Base-by-base conservation (phyloP, 1,140 invertebrate species). In the Ctenoplectra terminalis region DNA sequence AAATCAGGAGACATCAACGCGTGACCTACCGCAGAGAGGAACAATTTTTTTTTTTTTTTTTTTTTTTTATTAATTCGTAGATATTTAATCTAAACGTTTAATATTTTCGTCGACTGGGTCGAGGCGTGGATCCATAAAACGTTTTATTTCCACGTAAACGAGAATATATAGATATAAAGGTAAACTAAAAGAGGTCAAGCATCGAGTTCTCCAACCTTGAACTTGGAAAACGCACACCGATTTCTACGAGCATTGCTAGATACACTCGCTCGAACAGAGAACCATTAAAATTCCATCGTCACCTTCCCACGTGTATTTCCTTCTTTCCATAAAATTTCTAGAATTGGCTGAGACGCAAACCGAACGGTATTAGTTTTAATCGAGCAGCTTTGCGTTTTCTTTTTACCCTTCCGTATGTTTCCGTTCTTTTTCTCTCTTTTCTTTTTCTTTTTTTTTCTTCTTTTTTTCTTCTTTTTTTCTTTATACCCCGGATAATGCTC, bases 351-450 rank as follows among this genome's bases (percentile, higher is more conserved):
- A 29, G 13, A 72, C 17, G 34, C 34, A 13, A 72, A 29, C 37
- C 7, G n/a, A 26, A 40, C 34, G n/a, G n/a, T n/a, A n/a, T n/a
- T n/a, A 77, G 79, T 82, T 78, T 86, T 82, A 82, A 86, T 86
- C 78, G 69, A 85, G 67, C 67, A 71, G 52, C 56, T 81, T 43
- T 46, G 37, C 69, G 50, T 67, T 82, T 82, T 37, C 73, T 67
- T 46, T 13, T 17, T 64, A 37, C 34, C 29, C 63, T 66, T 20
- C 26, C 15, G 34, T 34, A 20, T 20, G 63, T 46, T 66, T 66
- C 56, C 11, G 3, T 29, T 26, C 34, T 5, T 11, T 20, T 7
- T 20, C 52, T 20, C n/a, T 31, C 52, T 29, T 7, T 23, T 29
- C 31, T 13, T 9, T 26, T 17, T 20, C 34, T 26, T 13, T 29